phyloP scores from a whole-genome alignment of 2,797 vertebrate species.

The Lycodopsis pacificus region DNA sequence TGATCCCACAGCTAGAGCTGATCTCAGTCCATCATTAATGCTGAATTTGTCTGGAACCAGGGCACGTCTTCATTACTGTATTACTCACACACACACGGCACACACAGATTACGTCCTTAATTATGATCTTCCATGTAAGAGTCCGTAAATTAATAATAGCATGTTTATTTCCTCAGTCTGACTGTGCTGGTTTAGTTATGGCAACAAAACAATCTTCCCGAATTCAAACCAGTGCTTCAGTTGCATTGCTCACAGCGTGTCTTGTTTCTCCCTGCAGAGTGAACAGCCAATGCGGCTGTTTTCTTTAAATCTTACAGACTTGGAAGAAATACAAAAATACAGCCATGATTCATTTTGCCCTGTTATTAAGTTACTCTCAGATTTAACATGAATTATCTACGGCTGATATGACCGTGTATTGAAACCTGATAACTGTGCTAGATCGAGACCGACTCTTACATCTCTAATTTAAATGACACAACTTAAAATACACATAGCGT shows the following conservation, averaged over 20 bases:
- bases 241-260: conserved; percentile 8
- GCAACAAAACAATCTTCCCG: conserved; percentile 52
- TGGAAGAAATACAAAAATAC: background rate
- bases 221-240: conserved; percentile 21
- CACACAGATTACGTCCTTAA: conserved; percentile 51
- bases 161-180: conserved; percentile 65
- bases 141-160: conserved; percentile 66
- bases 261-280: conserved; percentile 15
- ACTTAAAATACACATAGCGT: background rate
- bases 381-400: background rate
- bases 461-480: background rate
- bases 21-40: conserved; percentile 79
- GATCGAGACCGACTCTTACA: background rate
- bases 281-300: background rate
- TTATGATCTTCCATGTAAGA: conserved; percentile 60
- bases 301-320: background rate
- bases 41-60: conserved; percentile 64
- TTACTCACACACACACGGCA: conserved; percentile 36
- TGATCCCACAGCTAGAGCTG: conserved; percentile 76
- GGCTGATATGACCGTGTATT: background rate
- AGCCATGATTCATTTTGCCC: background rate
- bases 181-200: conserved; percentile 64
- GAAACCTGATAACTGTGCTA: background rate
- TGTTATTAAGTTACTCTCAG: background rate
- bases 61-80: conserved; percentile 53